phyloP scores from a whole-genome alignment of 2,113 vertebrate species.

The Chaetodon trifascialis region DNA sequence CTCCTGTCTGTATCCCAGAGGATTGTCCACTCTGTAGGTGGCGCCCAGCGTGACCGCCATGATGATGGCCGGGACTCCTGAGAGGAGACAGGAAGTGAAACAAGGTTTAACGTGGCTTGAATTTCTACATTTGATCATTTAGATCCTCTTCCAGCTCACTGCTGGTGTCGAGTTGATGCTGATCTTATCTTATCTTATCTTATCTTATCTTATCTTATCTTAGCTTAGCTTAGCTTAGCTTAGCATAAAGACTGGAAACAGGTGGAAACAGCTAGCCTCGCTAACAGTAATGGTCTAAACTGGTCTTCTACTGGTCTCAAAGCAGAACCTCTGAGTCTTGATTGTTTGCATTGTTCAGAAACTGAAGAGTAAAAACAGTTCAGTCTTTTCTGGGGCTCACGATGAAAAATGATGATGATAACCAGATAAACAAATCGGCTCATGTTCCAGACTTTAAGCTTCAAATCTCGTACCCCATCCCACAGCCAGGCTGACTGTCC shows the following conservation, averaged over 20 bases:
- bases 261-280: too few relatives aligned
- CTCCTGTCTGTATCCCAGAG: conserved; percentile 77
- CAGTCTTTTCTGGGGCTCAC: too few relatives aligned
- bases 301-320: too few relatives aligned
- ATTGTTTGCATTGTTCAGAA: too few relatives aligned
- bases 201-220: too few relatives aligned
- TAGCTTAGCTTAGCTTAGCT: neutral
- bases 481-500: neutral
- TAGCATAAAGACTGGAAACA: neutral
- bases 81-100: conserved; percentile 8
- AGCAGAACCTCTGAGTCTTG: too few relatives aligned
- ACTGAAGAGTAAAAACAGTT: too few relatives aligned
- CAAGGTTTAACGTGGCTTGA: neutral
- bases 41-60: conserved; percentile 66
- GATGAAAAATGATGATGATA: too few relatives aligned
- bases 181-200: neutral
- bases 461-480: conserved; percentile 54
- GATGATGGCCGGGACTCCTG: conserved; percentile 71
- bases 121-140: neutral
- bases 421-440: too few relatives aligned
- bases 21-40: conserved; percentile 48
- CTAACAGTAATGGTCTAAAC: too few relatives aligned
- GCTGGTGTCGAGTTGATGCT: too few relatives aligned
- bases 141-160: neutral
- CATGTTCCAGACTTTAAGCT: too few relatives aligned